These are phyloP conservation scores for Holacanthella duospinosa DNA, from an alignment of 2,888 invertebrate species.

Conservation along the genomic window DNA sequence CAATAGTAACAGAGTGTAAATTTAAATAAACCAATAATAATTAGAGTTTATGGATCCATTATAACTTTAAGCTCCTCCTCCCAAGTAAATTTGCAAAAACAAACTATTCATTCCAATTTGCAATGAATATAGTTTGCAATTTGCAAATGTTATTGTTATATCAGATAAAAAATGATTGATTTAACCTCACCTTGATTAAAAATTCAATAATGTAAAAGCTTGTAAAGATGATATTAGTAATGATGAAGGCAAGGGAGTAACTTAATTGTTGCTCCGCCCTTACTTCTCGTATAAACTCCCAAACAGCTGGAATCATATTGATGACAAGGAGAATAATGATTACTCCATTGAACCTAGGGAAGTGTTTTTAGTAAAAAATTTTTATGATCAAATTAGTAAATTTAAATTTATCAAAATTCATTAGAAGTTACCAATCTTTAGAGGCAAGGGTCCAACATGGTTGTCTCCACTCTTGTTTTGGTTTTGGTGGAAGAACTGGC, in stretches of 20 bases:
- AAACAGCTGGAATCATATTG: conserved; percentile 36
- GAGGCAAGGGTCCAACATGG: conserved; percentile 42
- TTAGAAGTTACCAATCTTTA: background rate
- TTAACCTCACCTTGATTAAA: conserved; percentile 25
- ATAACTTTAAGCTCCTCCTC: too few relatives aligned
- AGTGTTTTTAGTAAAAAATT: background rate
- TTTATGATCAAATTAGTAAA: background rate
- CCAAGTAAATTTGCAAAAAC: too few relatives aligned
- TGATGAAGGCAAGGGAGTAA: conserved; percentile 10
- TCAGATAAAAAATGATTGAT: background rate
- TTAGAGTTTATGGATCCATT: too few relatives aligned
- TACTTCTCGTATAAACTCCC: conserved; percentile 38
- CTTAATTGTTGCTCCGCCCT: background rate
- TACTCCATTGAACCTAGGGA: conserved; percentile 42
- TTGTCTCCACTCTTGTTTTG: conserved; percentile 42
- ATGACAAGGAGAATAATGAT: conserved; percentile 34
- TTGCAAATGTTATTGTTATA: background rate
- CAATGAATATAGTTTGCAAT: too few relatives aligned
- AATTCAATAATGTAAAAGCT: conserved; percentile 26
- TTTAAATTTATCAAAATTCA: background rate
- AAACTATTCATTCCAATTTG: too few relatives aligned
- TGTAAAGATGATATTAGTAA: conserved; percentile 18
- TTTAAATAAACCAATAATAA: too few relatives aligned
- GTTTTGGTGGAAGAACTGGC: conserved; percentile 34
- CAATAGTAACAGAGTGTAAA: too few relatives aligned